These are phyloP conservation scores for Serinus canaria DNA, from an alignment of 2,113 vertebrate species.

Conservation along the genomic window DNA sequence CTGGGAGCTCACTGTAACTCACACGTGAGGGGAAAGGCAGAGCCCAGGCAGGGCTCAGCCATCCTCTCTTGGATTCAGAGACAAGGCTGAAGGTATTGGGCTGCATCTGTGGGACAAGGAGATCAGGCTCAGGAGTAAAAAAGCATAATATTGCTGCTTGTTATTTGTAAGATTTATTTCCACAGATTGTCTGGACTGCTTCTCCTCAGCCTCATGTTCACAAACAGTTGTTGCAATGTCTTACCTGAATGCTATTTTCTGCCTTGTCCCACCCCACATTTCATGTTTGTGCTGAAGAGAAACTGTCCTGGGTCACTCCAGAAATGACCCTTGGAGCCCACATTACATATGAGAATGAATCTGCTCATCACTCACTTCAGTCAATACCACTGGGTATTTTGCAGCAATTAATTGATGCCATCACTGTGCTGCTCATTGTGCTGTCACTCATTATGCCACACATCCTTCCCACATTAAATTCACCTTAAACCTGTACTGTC, in stretches of 20 bases:
- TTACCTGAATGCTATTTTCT: background rate
- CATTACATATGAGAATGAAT: background rate
- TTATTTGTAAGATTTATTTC: background rate
- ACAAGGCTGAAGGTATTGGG: background rate
- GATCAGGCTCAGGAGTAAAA: background rate
- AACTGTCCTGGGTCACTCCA: background rate
- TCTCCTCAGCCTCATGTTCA: background rate
- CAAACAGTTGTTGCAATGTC: background rate
- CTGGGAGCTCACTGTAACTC: background rate
- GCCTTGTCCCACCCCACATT: background rate
- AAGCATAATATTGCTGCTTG: background rate
- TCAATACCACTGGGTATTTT: background rate
- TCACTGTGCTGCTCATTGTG: background rate
- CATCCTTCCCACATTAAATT: background rate
- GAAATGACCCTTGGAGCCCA: background rate
- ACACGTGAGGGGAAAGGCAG: background rate
- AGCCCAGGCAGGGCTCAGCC: background rate
- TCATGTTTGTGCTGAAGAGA: background rate
- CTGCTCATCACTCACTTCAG: background rate
- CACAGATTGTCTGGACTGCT: background rate
- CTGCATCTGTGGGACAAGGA: background rate
- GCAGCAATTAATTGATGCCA: background rate
- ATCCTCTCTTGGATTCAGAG: background rate
- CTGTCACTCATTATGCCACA: background rate
- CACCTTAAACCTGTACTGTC: background rate